Evolutionary conservation across 2,888 invertebrate species (phyloP).

Genomic region (Aphidoletes aphidimyza): DNA sequence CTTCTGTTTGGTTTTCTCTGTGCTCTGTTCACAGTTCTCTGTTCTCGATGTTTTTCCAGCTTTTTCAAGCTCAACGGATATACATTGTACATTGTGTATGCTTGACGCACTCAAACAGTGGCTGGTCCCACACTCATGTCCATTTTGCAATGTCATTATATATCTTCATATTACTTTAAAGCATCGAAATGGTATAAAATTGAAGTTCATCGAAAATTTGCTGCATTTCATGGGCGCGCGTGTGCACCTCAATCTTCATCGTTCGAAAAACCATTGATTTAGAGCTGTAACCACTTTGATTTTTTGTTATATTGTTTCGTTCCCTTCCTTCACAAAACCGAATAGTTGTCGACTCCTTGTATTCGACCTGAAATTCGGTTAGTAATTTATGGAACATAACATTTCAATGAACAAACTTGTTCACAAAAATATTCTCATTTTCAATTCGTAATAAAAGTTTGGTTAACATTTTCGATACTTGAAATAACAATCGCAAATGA

Average conservation of each 20-base stretch:
- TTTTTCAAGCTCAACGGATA: too few relatives aligned
- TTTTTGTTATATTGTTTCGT: slow-evolving; percentile 10
- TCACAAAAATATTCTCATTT: too few relatives aligned
- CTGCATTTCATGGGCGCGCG: too few relatives aligned
- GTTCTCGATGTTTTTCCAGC: too few relatives aligned
- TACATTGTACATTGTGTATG: neutral
- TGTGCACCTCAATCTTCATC: neutral
- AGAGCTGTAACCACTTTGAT: neutral
- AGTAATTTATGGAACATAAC: neutral
- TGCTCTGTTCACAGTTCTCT: too few relatives aligned
- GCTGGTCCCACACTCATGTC: neutral
- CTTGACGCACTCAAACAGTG: neutral
- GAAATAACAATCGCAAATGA: too few relatives aligned
- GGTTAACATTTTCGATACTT: too few relatives aligned
- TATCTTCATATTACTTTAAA: slow-evolving; percentile 31
- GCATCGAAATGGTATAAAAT: too few relatives aligned
- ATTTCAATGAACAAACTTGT: neutral
- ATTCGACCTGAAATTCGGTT: neutral
- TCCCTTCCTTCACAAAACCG: neutral
- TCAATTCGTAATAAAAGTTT: too few relatives aligned
- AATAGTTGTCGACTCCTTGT: neutral
- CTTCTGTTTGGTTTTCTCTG: neutral
- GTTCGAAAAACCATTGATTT: neutral
- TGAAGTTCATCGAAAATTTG: neutral
- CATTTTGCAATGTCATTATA: slow-evolving; percentile 43